A percentile compares a stretch with the other conserved stretches of the same genome.
Conservation (phyloP, 2,888 invertebrate genomes). For the Pachymerium ferrugineum region DNA sequence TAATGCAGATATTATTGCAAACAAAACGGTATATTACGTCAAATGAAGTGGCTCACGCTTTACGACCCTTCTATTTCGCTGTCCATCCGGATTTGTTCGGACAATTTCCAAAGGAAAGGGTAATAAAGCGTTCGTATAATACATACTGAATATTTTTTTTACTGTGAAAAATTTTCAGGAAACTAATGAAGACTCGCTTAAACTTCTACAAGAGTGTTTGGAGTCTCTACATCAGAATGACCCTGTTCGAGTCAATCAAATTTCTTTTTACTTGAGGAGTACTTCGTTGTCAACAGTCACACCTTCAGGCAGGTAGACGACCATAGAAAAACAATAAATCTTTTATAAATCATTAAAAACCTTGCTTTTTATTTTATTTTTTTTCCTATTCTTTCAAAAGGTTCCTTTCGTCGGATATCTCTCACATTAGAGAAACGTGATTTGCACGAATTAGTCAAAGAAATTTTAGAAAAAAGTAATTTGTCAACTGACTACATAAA, state of each 20-base stretch:
- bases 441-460: slow-evolving; percentile 66
- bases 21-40: slow-evolving; percentile 55
- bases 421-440: slow-evolving; percentile 64
- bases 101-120: slow-evolving; percentile 80
- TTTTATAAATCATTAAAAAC: not conserved
- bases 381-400: slow-evolving; percentile 33
- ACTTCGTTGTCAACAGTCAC: not conserved
- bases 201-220: slow-evolving; percentile 76
- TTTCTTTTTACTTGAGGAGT: slow-evolving; percentile 71
- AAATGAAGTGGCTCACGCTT: slow-evolving; percentile 79
- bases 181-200: slow-evolving; percentile 83
- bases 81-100: slow-evolving; percentile 95
- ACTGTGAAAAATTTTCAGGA: slow-evolving; percentile 53
- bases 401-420: slow-evolving; percentile 53
- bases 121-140: slow-evolving; percentile 43
- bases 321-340: slow-evolving; percentile 17
- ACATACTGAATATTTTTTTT: not conserved
- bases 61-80: slow-evolving; percentile 88
- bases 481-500: slow-evolving; percentile 82
- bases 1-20: not conserved
- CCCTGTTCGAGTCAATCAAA: slow-evolving; percentile 57
- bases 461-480: slow-evolving; percentile 72
- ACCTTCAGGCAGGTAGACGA: slow-evolving; percentile 25
- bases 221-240: slow-evolving; percentile 63
- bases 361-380: slow-evolving; percentile 10